Percentiles rank a stretch among this genome's conserved stretches.
Conservation (phyloP, 2,113 vertebrate species). For the Eurypyga helias region DNA sequence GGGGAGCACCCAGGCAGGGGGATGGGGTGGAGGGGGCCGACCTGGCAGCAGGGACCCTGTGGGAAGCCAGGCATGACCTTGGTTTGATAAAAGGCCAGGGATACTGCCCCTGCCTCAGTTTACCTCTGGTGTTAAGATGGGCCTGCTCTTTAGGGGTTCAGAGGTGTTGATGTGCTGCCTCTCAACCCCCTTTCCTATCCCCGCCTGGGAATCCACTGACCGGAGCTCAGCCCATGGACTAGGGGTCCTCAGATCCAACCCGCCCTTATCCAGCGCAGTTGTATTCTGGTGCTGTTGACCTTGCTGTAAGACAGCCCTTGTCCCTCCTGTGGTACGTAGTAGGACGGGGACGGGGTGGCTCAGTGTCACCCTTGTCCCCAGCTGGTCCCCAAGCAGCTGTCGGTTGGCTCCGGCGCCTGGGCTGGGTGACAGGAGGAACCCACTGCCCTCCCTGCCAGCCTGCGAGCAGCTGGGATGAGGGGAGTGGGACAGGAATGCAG, state of each 20-base stretch:
- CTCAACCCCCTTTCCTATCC: background rate
- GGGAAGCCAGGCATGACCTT: rapidly evolving
- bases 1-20: background rate
- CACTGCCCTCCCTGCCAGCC: background rate
- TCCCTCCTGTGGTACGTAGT: background rate
- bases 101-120: background rate
- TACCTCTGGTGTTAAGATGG: background rate
- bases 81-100: background rate
- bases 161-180: background rate
- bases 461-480: constrained; percentile 31
- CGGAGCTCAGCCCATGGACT: background rate
- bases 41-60: background rate
- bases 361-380: background rate
- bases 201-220: rapidly evolving
- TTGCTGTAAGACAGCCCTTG: background rate
- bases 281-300: background rate
- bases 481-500: background rate
- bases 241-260: background rate
- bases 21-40: background rate
- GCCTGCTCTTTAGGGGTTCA: background rate
- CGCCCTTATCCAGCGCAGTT: background rate
- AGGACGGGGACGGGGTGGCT: background rate
- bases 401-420: background rate
- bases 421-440: constrained; percentile 27
- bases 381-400: constrained; percentile 47